Evolutionary conservation across 1,140 invertebrate genomes (phyloP).

Genomic region (Drosophila persimilis): DNA sequence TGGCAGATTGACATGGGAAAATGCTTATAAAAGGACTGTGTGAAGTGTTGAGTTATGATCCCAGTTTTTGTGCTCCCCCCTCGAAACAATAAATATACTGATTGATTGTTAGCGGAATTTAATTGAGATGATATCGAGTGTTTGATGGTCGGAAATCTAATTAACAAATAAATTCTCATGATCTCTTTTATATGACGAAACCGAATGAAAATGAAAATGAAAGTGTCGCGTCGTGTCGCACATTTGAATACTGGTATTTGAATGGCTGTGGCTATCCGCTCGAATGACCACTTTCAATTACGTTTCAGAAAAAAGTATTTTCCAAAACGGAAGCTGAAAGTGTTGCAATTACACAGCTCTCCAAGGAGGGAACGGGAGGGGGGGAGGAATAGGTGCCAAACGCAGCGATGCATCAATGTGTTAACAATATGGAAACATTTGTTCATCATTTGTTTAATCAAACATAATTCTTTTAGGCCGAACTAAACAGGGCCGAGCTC

Average conservation of each 20-base stretch:
- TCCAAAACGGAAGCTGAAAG: constrained; percentile 70
- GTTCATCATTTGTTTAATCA: constrained; percentile 49
- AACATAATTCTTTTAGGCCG: constrained; percentile 57
- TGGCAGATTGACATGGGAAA: constrained; percentile 76
- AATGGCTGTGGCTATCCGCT: constrained; percentile 21
- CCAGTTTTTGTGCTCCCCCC: constrained; percentile 14
- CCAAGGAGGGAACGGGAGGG: neutral
- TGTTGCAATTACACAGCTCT: constrained; percentile 64
- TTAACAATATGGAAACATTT: constrained; percentile 23
- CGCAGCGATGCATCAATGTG: constrained; percentile 55
- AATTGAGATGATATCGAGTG: constrained; percentile 28
- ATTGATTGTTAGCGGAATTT: constrained; percentile 55
- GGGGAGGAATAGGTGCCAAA: neutral
- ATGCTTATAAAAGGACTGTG: constrained; percentile 72
- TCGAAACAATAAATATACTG: constrained; percentile 55
- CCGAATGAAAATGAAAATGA: constrained; percentile 34
- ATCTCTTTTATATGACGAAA: constrained; percentile 8
- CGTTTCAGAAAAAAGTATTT: constrained; percentile 34
- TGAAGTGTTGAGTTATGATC: constrained; percentile 59
- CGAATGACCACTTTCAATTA: constrained; percentile 66
- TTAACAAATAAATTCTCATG: constrained; percentile 41
- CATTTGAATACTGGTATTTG: constrained; percentile 34
- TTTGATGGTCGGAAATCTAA: constrained; percentile 27
- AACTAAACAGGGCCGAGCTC: constrained; percentile 54
- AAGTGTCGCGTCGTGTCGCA: constrained; percentile 42